Evolutionary conservation across 2,113 vertebrate species (phyloP).

Genomic region (Mugil cephalus): DNA sequence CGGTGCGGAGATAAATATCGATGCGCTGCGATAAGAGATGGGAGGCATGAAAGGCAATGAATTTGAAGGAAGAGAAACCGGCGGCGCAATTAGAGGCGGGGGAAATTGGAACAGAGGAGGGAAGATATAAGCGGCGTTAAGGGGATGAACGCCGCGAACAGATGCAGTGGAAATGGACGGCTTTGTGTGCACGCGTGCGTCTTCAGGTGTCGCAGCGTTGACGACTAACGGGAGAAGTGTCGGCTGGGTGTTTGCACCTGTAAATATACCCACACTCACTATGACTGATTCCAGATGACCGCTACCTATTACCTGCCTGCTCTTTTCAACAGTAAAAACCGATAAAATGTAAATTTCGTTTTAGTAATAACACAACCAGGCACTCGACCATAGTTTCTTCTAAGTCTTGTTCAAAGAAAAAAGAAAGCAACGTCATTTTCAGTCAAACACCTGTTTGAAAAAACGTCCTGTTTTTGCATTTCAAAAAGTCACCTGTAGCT

Average conservation of each 20-base stretch:
- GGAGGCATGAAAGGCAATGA: constrained; percentile 58
- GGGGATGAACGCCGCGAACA: constrained; percentile 45
- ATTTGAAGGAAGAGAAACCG: constrained; percentile 56
- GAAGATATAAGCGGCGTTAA: constrained; percentile 35
- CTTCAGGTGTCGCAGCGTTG: not conserved
- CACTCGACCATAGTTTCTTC: too few species aligned
- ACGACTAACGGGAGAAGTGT: constrained; percentile 2
- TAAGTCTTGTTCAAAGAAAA: too few species aligned
- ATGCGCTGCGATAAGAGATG: constrained; percentile 62
- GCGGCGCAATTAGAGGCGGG: constrained; percentile 69
- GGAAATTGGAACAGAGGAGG: constrained; percentile 55
- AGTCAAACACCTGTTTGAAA: too few species aligned
- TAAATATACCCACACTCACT: not conserved
- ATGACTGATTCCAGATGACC: too few species aligned
- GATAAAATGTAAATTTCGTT: not conserved
- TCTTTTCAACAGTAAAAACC: not conserved
- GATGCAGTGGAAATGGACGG: constrained; percentile 36
- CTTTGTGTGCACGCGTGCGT: constrained; percentile 4
- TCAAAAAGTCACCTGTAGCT: too few species aligned
- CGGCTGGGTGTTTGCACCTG: not conserved
- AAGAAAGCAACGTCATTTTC: too few species aligned
- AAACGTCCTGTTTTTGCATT: too few species aligned
- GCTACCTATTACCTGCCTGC: not conserved
- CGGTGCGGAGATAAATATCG: constrained; percentile 63
- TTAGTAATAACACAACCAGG: not conserved